A percentile compares a stretch with the other conserved stretches of the same genome.
phyloP scores from a whole-genome alignment of 2,113 vertebrate genomes.

The Rhagologus leucostigma region DNA sequence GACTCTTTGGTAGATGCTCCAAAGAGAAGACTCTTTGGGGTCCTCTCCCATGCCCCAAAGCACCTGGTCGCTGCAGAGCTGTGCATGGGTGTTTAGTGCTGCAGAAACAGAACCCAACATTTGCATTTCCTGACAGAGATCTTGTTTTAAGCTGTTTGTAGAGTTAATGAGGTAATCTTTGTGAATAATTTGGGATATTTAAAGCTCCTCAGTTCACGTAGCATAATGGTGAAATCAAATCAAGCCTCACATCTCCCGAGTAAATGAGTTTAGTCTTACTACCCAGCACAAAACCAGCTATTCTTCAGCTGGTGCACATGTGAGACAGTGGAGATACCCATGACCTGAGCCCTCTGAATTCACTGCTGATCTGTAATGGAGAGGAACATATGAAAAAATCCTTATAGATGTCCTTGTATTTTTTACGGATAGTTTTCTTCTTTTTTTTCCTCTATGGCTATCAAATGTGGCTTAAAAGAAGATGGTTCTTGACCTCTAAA shows the following conservation, averaged over 20 bases:
- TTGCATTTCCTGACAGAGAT: neutral
- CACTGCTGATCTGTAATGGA: neutral
- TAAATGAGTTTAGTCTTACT: neutral
- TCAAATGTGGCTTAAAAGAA: neutral
- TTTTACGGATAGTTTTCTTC: neutral
- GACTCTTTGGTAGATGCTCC: neutral
- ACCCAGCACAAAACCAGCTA: neutral
- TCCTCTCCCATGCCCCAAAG: neutral
- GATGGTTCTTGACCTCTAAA: neutral
- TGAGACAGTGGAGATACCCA: neutral
- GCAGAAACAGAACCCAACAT: neutral
- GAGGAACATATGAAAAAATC: neutral
- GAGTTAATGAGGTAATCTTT: constrained; percentile 38
- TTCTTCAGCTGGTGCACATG: neutral
- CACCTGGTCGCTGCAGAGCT: neutral
- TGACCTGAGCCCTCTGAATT: neutral
- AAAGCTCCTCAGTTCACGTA: neutral
- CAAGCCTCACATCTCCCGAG: neutral
- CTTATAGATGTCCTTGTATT: neutral
- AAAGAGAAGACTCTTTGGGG: neutral
- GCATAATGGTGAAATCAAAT: constrained; percentile 38
- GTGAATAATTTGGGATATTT: constrained; percentile 46
- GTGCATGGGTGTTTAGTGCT: neutral
- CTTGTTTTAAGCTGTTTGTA: neutral
- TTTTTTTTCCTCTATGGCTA: neutral